Percentiles rank a stretch among this genome's conserved stretches.
These are phyloP conservation scores for pig (Sus scrofa) DNA, from an alignment of 2,113 vertebrate genomes.

Conservation along the genomic window DNA sequence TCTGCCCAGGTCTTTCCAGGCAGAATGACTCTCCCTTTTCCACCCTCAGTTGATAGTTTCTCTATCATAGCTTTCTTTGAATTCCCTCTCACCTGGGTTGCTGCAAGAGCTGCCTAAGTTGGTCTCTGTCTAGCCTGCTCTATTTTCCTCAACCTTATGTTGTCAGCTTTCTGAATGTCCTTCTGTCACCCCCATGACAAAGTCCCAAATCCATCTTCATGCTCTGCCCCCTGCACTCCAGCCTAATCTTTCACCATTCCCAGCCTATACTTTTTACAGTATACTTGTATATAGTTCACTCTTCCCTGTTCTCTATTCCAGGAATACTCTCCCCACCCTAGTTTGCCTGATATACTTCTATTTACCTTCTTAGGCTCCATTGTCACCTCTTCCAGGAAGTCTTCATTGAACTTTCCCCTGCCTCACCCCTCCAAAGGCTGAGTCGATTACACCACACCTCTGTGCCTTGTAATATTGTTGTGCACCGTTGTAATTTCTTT, in stretches of 20 bases:
- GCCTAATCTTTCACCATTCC: neutral
- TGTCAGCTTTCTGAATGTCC: neutral
- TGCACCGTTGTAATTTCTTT: neutral
- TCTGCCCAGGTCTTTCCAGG: neutral
- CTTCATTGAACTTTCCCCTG: neutral
- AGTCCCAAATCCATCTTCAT: neutral
- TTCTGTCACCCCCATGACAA: neutral
- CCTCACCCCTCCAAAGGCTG: neutral
- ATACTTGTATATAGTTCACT: neutral
- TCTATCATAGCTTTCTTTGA: accelerated
- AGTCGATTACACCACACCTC: neutral
- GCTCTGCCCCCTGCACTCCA: neutral
- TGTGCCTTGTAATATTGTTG: neutral
- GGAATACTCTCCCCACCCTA: neutral
- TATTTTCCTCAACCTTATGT: neutral
- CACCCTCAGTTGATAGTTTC: neutral
- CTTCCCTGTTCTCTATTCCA: neutral
- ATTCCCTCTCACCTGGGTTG: neutral
- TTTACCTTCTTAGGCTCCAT: neutral
- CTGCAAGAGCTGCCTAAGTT: neutral
- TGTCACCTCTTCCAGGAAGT: neutral
- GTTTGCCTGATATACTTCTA: neutral
- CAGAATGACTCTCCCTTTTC: neutral
- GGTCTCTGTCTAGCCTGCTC: neutral
- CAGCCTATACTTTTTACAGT: neutral